These are phyloP conservation scores for Hyperoodon ampullatus DNA, from an alignment of 2,113 vertebrate genomes.

Conservation along the genomic window DNA sequence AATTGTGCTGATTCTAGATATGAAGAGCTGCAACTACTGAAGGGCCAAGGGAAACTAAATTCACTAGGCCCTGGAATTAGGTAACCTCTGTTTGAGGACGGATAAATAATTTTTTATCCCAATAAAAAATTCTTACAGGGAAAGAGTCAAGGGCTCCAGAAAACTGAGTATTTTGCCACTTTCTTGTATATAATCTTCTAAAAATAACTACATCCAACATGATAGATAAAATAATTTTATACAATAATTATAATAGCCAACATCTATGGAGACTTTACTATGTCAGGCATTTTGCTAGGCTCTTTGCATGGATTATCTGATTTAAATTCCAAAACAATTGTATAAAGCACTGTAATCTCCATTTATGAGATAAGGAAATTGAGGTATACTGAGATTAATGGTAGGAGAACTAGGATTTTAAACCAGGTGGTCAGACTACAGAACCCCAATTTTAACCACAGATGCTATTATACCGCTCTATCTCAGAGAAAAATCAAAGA, in stretches of 20 bases:
- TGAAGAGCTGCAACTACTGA: constrained; percentile 13
- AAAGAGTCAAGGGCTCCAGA: not conserved
- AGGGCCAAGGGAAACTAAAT: not conserved
- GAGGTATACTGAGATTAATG: not conserved
- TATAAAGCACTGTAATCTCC: not conserved
- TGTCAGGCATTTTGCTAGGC: not conserved
- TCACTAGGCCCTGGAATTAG: not conserved
- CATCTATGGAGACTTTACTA: constrained; percentile 10
- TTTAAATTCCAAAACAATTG: not conserved
- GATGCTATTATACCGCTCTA: not conserved
- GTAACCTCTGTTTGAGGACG: constrained; percentile 18
- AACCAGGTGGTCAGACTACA: not conserved
- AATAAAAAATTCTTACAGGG: not conserved
- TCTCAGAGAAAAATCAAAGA: not conserved
- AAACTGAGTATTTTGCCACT: constrained; percentile 31
- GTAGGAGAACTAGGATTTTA: not conserved
- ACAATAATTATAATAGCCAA: not conserved
- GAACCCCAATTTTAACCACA: constrained; percentile 3
- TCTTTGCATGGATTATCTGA: not conserved
- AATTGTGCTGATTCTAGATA: constrained; percentile 57
- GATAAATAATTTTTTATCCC: not conserved
- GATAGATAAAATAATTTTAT: not conserved
- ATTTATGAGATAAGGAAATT: constrained; percentile 12
- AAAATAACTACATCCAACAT: not conserved
- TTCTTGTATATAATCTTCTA: not conserved